Conservation (phyloP, 2,113 vertebrate species). For the Mystacornis crossleyi region DNA sequence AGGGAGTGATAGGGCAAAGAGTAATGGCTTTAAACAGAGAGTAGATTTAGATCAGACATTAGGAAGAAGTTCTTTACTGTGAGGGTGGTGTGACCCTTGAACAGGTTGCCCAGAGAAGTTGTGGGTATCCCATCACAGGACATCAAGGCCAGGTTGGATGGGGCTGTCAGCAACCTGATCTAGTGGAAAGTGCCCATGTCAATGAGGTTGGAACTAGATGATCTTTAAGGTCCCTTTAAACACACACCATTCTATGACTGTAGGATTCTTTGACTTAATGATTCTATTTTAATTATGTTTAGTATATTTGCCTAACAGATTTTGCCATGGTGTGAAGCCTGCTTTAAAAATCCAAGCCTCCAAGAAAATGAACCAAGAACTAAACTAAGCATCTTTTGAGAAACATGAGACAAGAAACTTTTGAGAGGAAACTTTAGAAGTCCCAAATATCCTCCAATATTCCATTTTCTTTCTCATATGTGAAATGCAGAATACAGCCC, state of each 20-base stretch:
- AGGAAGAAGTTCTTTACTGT: not conserved
- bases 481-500: not conserved
- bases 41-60: not conserved
- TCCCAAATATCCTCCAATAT: not conserved
- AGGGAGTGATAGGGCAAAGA: not conserved
- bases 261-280: not conserved
- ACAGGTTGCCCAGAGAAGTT: not conserved
- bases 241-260: not conserved
- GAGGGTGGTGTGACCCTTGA: not conserved
- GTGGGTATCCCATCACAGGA: not conserved
- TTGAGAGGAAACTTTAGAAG: not conserved
- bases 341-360: not conserved
- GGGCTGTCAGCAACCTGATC: not conserved
- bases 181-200: not conserved
- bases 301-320: not conserved
- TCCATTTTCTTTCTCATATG: not conserved
- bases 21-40: not conserved
- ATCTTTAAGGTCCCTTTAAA: not conserved
- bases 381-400: not conserved
- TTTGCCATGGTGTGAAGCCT: not conserved
- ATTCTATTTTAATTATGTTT: not conserved
- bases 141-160: not conserved
- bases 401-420: not conserved
- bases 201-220: not conserved
- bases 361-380: not conserved